Evolutionary conservation across 2,797 vertebrate genomes (phyloP), one percentile per base, ranked within the genome.

Genomic region (Malurus splendens): DNA sequence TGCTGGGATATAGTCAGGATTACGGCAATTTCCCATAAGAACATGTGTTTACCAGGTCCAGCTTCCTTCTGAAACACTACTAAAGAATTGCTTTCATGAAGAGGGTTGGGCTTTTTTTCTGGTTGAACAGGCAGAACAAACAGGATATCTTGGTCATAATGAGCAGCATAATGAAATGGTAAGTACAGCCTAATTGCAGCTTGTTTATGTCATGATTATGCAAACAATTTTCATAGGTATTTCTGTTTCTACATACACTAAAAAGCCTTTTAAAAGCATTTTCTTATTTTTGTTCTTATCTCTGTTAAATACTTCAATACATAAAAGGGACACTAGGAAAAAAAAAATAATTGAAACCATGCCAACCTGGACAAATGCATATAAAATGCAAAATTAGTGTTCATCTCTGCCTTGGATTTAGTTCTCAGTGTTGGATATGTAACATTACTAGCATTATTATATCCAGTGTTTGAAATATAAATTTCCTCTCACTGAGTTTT

Each of bases 1-100:
- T 94, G 77, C 82, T 96, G 86, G 85, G 71, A 84, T 95, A 70
- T 86, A 95, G 89, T 93, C 72, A 93, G 76, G 42, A 75, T 95
- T 82, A 67, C 93, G 82, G 90, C 92, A 91, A 87, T 93, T 95
- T 93, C 93, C 93, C 84, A 50, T 95, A 93, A 91, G 95, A 96
- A 95, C 95, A 97, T 97, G 89, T 97, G 96, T 93, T 97, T 93
- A 94, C 94, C 96, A 96, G 96, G 82, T 95, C 86, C 93, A 91
- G 68, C 90, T 95, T 91, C 90, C 95, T 96, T 94, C 91, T 91
- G 87, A 95, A 95, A n/a, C 9, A 42, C 70, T 89, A 33, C 56
- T 93, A 82, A 92, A 92, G 74, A 85, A 93, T 68, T 81, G 50
- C 78, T 94, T 94, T 93, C 80, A 90, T 90, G 68, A 95, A 86